Conservation (phyloP, 1,140 invertebrate species). For the Medauroidea extradentata region DNA sequence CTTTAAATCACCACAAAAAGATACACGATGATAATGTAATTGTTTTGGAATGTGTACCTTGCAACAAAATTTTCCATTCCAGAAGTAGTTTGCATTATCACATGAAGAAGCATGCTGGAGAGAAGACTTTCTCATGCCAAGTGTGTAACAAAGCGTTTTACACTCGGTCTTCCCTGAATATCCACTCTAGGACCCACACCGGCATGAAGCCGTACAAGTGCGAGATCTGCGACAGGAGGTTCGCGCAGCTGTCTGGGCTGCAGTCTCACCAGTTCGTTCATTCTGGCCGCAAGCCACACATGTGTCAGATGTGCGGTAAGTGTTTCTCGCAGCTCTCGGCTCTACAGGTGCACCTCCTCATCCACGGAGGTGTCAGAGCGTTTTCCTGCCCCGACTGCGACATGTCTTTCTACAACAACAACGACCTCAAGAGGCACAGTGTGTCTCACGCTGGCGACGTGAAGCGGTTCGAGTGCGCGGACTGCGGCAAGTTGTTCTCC, state of each 20-base stretch:
- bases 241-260: no score
- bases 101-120: slow-evolving; percentile 36
- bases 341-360: not conserved
- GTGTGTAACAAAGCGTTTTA: slow-evolving; percentile 38
- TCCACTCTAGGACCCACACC: slow-evolving; percentile 42
- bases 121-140: slow-evolving; percentile 36
- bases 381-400: not conserved
- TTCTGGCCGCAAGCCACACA: not conserved
- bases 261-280: not conserved
- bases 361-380: not conserved
- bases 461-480: not conserved
- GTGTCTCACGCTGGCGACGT: not conserved
- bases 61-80: no score
- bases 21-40: no score
- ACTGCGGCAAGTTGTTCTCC: not conserved
- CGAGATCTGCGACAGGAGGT: slow-evolving; percentile 48
- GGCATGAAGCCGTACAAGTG: slow-evolving; percentile 52
- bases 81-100: slow-evolving; percentile 46
- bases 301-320: not conserved
- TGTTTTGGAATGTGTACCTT: no score
- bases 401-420: not conserved
- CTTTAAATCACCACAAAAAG: no score
- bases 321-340: not conserved
- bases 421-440: not conserved
- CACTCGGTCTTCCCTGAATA: slow-evolving; percentile 39